Evolutionary conservation across 2,888 invertebrate genomes (phyloP).

Genomic region (Cosmia trapezina): DNA sequence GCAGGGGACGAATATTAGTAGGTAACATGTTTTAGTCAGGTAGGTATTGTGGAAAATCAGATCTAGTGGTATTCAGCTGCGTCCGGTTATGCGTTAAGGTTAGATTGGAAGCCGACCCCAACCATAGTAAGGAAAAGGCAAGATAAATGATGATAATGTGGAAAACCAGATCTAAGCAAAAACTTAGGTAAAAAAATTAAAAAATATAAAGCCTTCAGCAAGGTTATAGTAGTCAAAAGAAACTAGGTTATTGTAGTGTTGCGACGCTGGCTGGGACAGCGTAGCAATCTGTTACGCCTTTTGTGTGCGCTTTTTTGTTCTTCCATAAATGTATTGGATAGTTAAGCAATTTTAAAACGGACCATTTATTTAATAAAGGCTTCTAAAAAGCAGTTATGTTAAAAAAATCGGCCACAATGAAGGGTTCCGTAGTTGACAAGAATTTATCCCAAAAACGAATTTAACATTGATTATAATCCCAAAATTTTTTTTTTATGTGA

Average conservation of each 20-base stretch:
- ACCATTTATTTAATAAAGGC: background rate
- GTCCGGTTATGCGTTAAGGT: too few species aligned
- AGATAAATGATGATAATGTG: background rate
- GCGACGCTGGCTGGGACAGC: background rate
- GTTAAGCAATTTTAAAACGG: background rate
- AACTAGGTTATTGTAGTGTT: slow-evolving; percentile 36
- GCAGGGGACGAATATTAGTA: background rate
- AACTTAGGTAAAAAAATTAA: background rate
- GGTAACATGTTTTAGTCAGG: background rate
- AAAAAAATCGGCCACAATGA: too few species aligned
- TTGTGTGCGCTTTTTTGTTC: slow-evolving; percentile 24
- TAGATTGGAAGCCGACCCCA: background rate
- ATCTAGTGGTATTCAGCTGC: background rate
- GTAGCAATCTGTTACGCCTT: slow-evolving; percentile 30
- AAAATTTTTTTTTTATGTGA: too few species aligned
- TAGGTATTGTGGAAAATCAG: background rate
- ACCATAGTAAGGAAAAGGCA: too few species aligned
- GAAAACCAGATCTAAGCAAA: background rate
- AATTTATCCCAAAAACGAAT: too few species aligned
- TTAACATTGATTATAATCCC: too few species aligned
- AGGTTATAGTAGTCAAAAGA: slow-evolving; percentile 5
- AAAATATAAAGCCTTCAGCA: slow-evolving; percentile 13
- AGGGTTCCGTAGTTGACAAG: too few species aligned
- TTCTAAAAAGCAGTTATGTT: background rate
- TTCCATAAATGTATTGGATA: background rate